Evolutionary conservation across 2,113 vertebrate genomes (phyloP), one percentile per base, ranked within the genome.

Genomic region (Caloenas nicobarica): DNA sequence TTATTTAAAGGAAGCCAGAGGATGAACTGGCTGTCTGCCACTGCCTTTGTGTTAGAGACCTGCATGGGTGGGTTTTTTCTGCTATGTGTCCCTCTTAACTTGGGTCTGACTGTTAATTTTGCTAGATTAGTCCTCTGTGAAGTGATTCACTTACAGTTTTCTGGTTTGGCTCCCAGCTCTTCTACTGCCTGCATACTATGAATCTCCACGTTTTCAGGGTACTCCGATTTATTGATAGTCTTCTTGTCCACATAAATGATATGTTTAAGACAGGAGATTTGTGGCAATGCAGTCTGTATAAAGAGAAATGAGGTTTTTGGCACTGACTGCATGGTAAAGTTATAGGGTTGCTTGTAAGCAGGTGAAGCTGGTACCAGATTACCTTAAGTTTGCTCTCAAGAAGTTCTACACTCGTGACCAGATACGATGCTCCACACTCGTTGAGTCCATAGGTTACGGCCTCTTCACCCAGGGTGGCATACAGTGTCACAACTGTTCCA

Each of bases 381-480:
- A 99, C 99, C 98, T 99, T 99, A 23, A 99, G 98, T 96, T 99
- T 99, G 38, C 92, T 98, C 95, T 99, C 98, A 3, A 99, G 98
- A 87, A 99, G 98, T 64, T 99, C 99, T 74, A 89, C 86, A 23
- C 99, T 99, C 10, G 99, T 99, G 72, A 99, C 96, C 56, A 99
- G 98, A 93, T 99, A 99, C 0, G 99, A 98, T 15, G 99, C 99
- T 76, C 98, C 99, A 13, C 98, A 99, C 97, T 99, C 99, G 6
- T 99, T 99, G 96, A 99, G 98, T 7, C 99, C 99, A 42, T 98
- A 99, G 19, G 98, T 98, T 46, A 99, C 98, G 2, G 99, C 99
- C 7, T 99, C 99, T 96, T 99, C 99, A 44, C 99, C 99, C 97
- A 99, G 97, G 9, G 99, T 99, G 54, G 99, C 99, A 21, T 99